These are phyloP conservation scores for Panthera leo DNA, from an alignment of 2,113 vertebrate genomes.

Conservation along the genomic window DNA sequence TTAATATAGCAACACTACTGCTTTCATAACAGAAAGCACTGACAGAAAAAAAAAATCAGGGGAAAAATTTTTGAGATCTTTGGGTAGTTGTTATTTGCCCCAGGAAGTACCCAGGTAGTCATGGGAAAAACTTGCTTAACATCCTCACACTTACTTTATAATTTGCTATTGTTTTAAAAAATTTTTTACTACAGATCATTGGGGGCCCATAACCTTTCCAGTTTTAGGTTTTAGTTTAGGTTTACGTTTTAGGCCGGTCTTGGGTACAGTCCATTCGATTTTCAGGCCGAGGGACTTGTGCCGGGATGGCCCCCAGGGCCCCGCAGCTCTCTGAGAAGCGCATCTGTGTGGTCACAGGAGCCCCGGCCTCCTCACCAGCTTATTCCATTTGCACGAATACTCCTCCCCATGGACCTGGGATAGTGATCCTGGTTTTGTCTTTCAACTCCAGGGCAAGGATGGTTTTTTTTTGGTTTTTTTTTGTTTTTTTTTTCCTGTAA, in stretches of 20 bases:
- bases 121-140: background rate
- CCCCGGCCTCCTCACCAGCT: background rate
- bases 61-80: background rate
- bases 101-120: background rate
- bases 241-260: background rate
- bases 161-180: background rate
- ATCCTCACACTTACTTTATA: background rate
- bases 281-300: background rate
- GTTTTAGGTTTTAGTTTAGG: no score
- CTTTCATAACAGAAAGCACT: background rate
- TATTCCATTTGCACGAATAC: background rate
- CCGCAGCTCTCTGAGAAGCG: background rate
- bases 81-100: background rate
- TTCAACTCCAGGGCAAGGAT: background rate
- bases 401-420: background rate
- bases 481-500: background rate
- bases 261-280: background rate
- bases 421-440: background rate
- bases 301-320: background rate
- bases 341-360: background rate
- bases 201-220: background rate
- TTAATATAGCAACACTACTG: background rate
- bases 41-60: background rate
- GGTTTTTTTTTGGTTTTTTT: no score
- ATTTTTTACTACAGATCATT: background rate